A percentile compares a stretch with the other conserved stretches of the same genome.
Evolutionary conservation across 2,888 invertebrate species (phyloP).

Genomic region (Unio delphinus): DNA sequence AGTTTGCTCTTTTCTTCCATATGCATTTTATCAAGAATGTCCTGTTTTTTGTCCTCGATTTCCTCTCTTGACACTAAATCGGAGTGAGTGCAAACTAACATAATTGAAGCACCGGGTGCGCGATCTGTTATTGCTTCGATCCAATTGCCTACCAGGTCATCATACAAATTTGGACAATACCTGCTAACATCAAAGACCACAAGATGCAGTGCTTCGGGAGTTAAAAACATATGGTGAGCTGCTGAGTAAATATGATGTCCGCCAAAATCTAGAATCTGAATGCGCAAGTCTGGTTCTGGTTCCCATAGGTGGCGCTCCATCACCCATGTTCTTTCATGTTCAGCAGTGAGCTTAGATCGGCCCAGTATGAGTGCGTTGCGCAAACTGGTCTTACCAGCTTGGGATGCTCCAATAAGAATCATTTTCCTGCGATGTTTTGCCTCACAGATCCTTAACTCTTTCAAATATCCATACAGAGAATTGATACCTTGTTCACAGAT

Average conservation of each 20-base stretch:
- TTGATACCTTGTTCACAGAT: constrained; percentile 56
- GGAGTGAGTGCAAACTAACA: constrained; percentile 59
- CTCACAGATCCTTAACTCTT: constrained; percentile 55
- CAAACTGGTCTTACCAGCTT: constrained; percentile 63
- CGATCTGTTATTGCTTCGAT: constrained; percentile 61
- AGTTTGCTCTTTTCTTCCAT: constrained; percentile 50
- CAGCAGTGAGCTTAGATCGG: constrained; percentile 53
- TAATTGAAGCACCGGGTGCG: constrained; percentile 56
- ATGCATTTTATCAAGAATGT: constrained; percentile 52
- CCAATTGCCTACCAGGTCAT: constrained; percentile 58
- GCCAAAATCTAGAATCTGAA: constrained; percentile 64
- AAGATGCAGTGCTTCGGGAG: constrained; percentile 62
- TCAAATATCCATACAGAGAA: constrained; percentile 49
- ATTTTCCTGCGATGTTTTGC: constrained; percentile 61
- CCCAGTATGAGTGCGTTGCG: constrained; percentile 58
- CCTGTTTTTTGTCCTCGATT: constrained; percentile 38
- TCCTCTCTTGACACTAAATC: constrained; percentile 53
- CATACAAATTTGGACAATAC: constrained; percentile 45
- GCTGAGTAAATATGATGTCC: constrained; percentile 67
- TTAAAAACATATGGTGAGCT: constrained; percentile 65
- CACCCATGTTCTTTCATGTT: constrained; percentile 64
- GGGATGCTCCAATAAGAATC: constrained; percentile 61
- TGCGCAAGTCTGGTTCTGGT: constrained; percentile 56
- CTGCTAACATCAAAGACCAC: constrained; percentile 58
- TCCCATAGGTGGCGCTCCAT: constrained; percentile 65